Evolutionary conservation across 1,140 invertebrate species (phyloP).

Genomic region (Drosophila bocki): DNA sequence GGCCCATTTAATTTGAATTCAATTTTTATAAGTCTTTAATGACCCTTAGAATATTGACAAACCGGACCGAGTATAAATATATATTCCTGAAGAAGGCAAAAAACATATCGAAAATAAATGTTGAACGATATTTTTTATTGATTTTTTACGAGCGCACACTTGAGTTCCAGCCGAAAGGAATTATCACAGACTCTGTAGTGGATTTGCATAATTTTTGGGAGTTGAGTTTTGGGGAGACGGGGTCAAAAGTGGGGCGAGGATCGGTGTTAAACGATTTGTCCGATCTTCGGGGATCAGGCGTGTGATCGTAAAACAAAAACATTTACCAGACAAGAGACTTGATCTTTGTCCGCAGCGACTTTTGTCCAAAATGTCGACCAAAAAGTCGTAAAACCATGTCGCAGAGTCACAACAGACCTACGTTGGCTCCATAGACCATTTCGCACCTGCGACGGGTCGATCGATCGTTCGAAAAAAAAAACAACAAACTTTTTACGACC

Average conservation of each 20-base stretch:
- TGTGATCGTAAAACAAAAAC: conserved; percentile 73
- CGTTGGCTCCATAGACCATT: conserved; percentile 49
- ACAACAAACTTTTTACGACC: conserved; percentile 57
- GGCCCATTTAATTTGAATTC: conserved; percentile 68
- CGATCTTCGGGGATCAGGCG: conserved; percentile 38
- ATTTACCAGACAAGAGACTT: conserved; percentile 30
- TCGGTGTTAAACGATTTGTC: conserved; percentile 74
- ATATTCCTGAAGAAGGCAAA: conserved; percentile 12
- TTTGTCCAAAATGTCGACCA: conserved; percentile 54
- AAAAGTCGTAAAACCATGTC: conserved; percentile 76
- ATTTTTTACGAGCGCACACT: conserved; percentile 60
- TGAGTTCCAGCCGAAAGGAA: conserved; percentile 60
- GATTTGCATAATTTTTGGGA: conserved; percentile 62
- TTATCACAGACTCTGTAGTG: conserved; percentile 27
- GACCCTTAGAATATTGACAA: conserved; percentile 36
- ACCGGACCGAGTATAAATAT: conserved; percentile 15
- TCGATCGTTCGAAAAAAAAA: conserved; percentile 24
- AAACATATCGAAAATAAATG: conserved; percentile 32
- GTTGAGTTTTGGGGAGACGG: conserved; percentile 3
- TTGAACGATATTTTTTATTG: conserved; percentile 61
- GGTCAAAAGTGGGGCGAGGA: conserved; percentile 30
- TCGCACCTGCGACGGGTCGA: conserved; percentile 64
- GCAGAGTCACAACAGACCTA: conserved; percentile 50
- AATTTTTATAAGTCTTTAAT: conserved; percentile 73
- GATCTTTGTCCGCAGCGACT: conserved; percentile 22